phyloP scores from a whole-genome alignment of 2,113 vertebrate species.

The Nothoprocta pentlandii region DNA sequence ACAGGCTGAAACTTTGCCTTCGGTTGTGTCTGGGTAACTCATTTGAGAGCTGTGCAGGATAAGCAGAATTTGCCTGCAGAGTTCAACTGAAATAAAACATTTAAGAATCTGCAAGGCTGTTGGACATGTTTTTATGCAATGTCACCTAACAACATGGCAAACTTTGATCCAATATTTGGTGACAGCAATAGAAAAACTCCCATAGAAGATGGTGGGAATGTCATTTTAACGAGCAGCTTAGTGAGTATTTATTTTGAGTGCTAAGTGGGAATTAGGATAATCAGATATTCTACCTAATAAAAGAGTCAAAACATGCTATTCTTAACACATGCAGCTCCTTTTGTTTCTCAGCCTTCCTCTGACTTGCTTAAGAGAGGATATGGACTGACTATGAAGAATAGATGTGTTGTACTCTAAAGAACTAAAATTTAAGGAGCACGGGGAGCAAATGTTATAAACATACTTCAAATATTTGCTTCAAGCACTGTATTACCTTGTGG shows the following conservation, averaged over 20 bases:
- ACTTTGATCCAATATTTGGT: neutral
- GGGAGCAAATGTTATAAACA: neutral
- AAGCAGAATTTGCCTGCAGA: neutral
- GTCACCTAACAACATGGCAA: neutral
- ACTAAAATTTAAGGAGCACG: neutral
- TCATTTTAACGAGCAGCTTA: neutral
- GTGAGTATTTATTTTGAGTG: neutral
- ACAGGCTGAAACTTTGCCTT: neutral
- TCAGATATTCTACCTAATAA: neutral
- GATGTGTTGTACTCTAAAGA: neutral
- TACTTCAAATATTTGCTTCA: neutral
- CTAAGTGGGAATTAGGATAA: neutral
- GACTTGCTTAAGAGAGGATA: neutral
- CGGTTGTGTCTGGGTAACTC: neutral
- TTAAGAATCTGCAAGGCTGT: neutral
- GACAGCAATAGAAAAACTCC: neutral
- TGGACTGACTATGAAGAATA: neutral
- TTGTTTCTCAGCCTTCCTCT: neutral
- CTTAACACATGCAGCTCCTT: rapidly evolving
- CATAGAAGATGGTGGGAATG: neutral
- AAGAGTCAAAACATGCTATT: neutral
- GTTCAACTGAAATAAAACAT: neutral
- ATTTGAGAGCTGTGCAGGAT: neutral
- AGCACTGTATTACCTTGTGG: neutral
- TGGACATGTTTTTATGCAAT: neutral